phyloP scores from a whole-genome alignment of 1,140 invertebrate genomes.

The Reticulitermes speratus region DNA sequence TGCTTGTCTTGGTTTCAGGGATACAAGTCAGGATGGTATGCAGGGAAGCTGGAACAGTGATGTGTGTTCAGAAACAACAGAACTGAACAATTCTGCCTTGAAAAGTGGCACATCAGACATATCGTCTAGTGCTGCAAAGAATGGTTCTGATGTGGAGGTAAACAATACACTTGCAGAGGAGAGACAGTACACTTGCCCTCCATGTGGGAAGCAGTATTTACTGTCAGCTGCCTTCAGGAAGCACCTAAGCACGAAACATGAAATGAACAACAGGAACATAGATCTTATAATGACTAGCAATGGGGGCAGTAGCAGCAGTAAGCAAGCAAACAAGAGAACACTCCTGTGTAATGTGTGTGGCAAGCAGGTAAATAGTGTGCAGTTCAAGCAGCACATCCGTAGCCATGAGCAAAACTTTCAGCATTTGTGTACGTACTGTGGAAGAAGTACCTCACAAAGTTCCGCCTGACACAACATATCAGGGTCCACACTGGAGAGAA shows the following conservation, averaged over 20 bases:
- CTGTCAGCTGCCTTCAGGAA: background rate
- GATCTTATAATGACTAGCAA: background rate
- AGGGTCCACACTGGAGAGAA: slow-evolving; percentile 41
- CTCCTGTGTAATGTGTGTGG: background rate
- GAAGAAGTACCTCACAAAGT: slow-evolving; percentile 45
- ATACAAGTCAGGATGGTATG: background rate
- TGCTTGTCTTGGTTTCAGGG: background rate
- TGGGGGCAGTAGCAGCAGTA: background rate
- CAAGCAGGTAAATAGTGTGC: background rate
- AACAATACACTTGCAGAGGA: background rate
- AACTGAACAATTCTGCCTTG: background rate
- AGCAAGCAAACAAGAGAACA: background rate
- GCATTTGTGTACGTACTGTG: slow-evolving; percentile 50
- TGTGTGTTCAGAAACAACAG: background rate
- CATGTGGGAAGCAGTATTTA: background rate
- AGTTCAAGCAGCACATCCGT: slow-evolving; percentile 14
- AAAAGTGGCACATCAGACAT: background rate
- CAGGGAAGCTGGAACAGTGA: background rate
- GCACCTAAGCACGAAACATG: background rate
- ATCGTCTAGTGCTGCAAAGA: background rate
- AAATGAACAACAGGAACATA: background rate
- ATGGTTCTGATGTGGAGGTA: background rate
- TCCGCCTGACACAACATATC: slow-evolving; percentile 26
- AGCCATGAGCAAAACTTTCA: slow-evolving; percentile 22
- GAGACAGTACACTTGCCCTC: background rate